Evolutionary conservation across 2,797 vertebrate genomes (phyloP).

Genomic region (Lepidocolaptes lacrymiger): DNA sequence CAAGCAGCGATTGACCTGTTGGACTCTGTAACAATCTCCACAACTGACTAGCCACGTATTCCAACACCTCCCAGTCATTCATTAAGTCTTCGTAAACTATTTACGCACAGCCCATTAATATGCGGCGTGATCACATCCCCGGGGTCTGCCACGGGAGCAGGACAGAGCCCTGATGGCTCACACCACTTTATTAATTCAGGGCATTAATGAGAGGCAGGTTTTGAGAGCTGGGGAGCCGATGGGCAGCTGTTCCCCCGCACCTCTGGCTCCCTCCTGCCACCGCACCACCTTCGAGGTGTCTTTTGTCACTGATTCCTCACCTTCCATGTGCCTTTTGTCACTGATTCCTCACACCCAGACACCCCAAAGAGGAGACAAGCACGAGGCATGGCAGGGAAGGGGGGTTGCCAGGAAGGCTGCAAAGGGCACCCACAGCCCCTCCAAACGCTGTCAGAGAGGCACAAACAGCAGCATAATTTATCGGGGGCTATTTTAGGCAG

Average conservation of each 20-base stretch:
- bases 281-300: background rate
- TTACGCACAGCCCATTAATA: background rate
- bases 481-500: constrained; percentile 65
- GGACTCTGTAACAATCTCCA: constrained; percentile 38
- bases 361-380: background rate
- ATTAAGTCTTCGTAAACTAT: constrained; percentile 41
- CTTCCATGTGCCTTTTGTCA: background rate
- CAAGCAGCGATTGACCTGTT: constrained; percentile 37
- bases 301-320: background rate
- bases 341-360: background rate
- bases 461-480: constrained; percentile 63
- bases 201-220: background rate
- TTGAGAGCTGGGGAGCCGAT: background rate
- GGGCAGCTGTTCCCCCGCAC: background rate
- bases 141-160: background rate
- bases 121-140: background rate
- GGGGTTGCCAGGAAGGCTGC: background rate
- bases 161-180: background rate
- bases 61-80: constrained; percentile 18
- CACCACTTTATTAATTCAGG: constrained; percentile 20
- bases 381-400: background rate
- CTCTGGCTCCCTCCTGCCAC: background rate
- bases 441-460: background rate
- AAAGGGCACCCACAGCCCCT: background rate
- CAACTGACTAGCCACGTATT: background rate